Evolutionary conservation across 2,797 vertebrate genomes (phyloP).

Genomic region (Pristis pectinata): DNA sequence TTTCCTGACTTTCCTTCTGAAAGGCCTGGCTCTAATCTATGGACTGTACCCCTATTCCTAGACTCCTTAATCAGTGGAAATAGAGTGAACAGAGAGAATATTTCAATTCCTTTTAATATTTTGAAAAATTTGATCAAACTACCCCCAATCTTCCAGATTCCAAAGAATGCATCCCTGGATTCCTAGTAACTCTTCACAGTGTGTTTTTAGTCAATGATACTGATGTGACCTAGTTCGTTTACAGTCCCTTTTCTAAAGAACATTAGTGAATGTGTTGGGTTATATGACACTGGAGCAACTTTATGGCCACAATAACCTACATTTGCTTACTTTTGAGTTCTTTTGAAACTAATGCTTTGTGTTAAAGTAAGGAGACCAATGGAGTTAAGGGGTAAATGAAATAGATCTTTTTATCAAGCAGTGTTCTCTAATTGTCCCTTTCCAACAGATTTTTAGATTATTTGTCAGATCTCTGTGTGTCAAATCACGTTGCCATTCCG

Average conservation of each 20-base stretch:
- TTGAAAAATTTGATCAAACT: too few species aligned
- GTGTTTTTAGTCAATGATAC: not conserved
- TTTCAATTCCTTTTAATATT: too few species aligned
- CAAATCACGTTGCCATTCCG: constrained; percentile 91
- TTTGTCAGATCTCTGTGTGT: constrained; percentile 92
- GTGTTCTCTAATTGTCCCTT: not conserved
- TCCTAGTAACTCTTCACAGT: too few species aligned
- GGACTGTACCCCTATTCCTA: too few species aligned
- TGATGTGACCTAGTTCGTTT: too few species aligned
- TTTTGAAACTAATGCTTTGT: not conserved
- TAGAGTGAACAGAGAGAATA: too few species aligned
- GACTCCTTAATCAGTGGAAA: too few species aligned
- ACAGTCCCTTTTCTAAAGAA: not conserved
- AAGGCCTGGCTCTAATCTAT: too few species aligned
- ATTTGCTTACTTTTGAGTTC: not conserved
- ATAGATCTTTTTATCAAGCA: not conserved
- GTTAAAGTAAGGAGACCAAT: not conserved
- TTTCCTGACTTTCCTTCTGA: too few species aligned
- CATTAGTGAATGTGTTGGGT: not conserved
- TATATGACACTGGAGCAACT: not conserved
- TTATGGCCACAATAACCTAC: not conserved
- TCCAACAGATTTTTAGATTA: constrained; percentile 87
- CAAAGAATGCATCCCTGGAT: too few species aligned
- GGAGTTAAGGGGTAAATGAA: not conserved
- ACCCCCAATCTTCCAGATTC: too few species aligned